Evolutionary conservation across 2,888 invertebrate species (phyloP), one percentile per base, ranked within the genome.

Genomic region (Heliconius cydno): DNA sequence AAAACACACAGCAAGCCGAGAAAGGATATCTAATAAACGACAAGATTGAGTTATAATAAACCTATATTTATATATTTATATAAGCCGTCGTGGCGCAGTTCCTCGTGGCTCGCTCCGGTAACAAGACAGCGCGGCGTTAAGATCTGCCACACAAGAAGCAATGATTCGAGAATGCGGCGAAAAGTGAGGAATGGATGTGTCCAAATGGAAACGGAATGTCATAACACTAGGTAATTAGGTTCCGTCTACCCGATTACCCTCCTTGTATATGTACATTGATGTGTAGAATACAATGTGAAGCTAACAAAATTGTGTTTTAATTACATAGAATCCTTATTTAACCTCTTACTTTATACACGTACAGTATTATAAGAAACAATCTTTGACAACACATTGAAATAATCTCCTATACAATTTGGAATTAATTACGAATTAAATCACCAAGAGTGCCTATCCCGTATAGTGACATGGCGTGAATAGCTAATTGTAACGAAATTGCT

Each of bases 401-500:
- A 38, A 63, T 70, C 60, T 76, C 60, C 52, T 60, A 12, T 68
- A 60, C 46, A 79, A 79, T 79, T 63, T 79, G 41, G 57, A 76
- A 79, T 79, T 80, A 79, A 72, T 73, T 63, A n/a, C 25, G 30
- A 71, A 79, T 79, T 76, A 79, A 72, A 76, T 30, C 34, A 65
- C 28, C 28, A 38, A 71, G 19, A n/a, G 19, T 73, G 34, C 57
- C 73, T 57, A 67, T 67, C 34, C 41, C 28, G 41, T 65, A 12
- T 74, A 63, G 60, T 38, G 63, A 65, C 65, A 74, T 74, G 74
- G 63, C 46, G 65, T 75, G 75, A 65, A 75, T 75, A 57, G 41
- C 41, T 75, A 75, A 75, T 75, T 75, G 65, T 75, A 41, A 65
- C 65, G 28, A 65, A 75, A 75, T 66, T 75, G 65, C 75, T 66